Conservation (phyloP, 2,113 vertebrate species). For the Grammomys dolichurus region DNA sequence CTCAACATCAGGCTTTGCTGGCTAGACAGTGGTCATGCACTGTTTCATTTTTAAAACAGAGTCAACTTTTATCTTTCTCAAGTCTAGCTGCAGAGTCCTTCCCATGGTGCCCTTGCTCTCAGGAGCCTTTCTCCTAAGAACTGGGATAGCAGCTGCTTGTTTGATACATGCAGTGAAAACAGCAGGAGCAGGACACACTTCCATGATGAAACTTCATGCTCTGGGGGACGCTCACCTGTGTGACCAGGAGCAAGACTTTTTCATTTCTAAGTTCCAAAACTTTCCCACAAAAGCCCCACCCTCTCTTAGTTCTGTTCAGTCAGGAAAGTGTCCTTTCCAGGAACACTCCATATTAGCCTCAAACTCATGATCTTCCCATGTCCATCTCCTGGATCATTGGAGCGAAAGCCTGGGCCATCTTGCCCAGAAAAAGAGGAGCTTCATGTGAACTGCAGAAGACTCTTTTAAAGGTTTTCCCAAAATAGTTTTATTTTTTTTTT, state of each 20-base stretch:
- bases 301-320: neutral
- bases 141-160: constrained; percentile 4
- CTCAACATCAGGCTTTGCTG: fast-evolving
- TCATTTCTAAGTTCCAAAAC: neutral
- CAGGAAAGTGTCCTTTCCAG: too few species aligned
- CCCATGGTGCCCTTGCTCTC: neutral
- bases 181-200: neutral
- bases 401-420: neutral
- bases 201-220: neutral
- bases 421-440: neutral
- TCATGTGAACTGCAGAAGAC: neutral
- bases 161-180: neutral
- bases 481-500: neutral
- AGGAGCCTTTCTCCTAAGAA: neutral
- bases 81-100: neutral
- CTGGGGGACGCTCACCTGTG: neutral
- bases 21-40: neutral
- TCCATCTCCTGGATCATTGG: fast-evolving
- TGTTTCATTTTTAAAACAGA: constrained; percentile 1
- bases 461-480: neutral
- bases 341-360: neutral
- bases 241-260: neutral
- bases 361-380: neutral
- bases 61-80: neutral
- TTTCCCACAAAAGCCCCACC: too few species aligned